Percentiles rank a stretch among this genome's conserved stretches.
These are phyloP conservation scores for Hiodon alosoides DNA, from an alignment of 2,113 vertebrate species.

Conservation along the genomic window DNA sequence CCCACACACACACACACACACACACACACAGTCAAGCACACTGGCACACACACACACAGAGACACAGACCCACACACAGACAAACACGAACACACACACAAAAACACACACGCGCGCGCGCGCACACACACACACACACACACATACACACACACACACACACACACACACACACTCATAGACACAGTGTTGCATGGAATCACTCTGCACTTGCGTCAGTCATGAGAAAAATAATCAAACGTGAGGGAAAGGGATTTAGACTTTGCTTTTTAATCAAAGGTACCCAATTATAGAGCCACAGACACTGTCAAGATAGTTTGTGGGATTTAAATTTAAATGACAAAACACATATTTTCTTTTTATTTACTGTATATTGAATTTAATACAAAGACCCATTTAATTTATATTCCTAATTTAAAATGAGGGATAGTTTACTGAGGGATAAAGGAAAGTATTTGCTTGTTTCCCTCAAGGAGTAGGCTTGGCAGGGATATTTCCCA, in stretches of 20 bases:
- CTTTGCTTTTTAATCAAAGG: constrained; percentile 28
- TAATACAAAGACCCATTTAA: constrained; percentile 2
- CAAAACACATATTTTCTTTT: constrained; percentile 30
- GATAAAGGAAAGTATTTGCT: neutral
- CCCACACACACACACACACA: neutral
- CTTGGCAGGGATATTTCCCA: neutral
- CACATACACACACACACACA: neutral
- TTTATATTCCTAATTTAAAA: neutral
- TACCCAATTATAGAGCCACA: constrained; percentile 13
- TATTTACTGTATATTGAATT: constrained; percentile 21
- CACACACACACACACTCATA: neutral
- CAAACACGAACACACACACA: constrained; percentile 38
- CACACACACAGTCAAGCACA: constrained; percentile 29
- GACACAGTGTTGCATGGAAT: constrained; percentile 55
- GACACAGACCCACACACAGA: neutral
- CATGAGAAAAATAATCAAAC: constrained; percentile 36
- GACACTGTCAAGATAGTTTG: constrained; percentile 45
- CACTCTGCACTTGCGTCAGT: constrained; percentile 62
- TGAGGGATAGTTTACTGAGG: neutral
- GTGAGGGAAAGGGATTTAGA: constrained; percentile 48
- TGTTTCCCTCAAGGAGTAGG: neutral
- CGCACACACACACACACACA: too few relatives aligned
- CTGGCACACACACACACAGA: constrained; percentile 37
- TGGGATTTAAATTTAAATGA: constrained; percentile 43
- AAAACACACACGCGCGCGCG: constrained; percentile 9